Conservation (phyloP, 2,888 invertebrate genomes). For the Temnothorax rugatulus region DNA sequence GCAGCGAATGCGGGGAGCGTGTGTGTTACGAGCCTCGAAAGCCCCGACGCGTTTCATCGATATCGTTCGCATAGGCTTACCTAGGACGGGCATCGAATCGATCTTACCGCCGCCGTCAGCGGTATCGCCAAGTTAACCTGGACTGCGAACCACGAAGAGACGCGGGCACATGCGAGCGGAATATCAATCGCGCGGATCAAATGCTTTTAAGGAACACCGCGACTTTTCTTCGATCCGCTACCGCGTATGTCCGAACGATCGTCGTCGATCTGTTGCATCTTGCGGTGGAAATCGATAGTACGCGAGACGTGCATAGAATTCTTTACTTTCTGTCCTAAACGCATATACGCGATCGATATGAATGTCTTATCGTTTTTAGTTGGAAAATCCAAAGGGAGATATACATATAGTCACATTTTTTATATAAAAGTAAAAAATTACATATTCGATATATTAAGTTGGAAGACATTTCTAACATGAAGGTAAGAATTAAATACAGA, state of each 20-base stretch:
- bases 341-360: background rate
- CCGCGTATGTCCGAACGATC: slow-evolving; percentile 47
- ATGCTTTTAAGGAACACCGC: slow-evolving; percentile 78
- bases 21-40: slow-evolving; percentile 59
- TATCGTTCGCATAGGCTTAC: slow-evolving; percentile 70
- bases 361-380: background rate
- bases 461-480: background rate
- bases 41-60: slow-evolving; percentile 68
- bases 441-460: background rate
- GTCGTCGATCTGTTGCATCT: slow-evolving; percentile 58
- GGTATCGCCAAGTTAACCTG: slow-evolving; percentile 67
- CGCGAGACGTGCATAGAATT: slow-evolving; percentile 6
- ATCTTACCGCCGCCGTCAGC: slow-evolving; percentile 72
- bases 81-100: slow-evolving; percentile 77
- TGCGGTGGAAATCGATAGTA: slow-evolving; percentile 62
- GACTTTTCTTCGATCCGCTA: slow-evolving; percentile 67
- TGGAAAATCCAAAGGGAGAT: background rate
- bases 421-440: background rate
- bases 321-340: background rate
- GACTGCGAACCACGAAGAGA: slow-evolving; percentile 72
- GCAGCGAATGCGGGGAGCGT: slow-evolving; percentile 75
- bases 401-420: background rate
- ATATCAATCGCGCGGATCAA: slow-evolving; percentile 81
- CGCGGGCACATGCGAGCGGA: slow-evolving; percentile 78
- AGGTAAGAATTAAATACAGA: background rate